Evolutionary conservation across 2,797 vertebrate genomes (phyloP).

Genomic region (Lepus oiostolus): DNA sequence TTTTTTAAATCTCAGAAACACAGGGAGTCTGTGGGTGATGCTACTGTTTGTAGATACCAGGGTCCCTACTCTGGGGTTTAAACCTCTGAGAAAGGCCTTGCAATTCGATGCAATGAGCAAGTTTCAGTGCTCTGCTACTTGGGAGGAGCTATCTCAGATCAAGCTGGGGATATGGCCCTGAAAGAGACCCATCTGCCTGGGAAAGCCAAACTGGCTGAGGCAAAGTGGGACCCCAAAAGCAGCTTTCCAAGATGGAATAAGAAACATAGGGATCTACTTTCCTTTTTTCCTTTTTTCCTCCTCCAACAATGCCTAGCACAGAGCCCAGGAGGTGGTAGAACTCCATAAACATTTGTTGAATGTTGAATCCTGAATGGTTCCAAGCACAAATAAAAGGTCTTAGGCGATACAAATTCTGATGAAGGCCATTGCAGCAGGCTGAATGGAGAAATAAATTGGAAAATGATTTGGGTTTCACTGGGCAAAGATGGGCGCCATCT

Average conservation of each 20-base stretch:
- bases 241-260: not conserved
- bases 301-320: not conserved
- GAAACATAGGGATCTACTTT: not conserved
- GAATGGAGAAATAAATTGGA: not conserved
- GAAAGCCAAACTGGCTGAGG: not conserved
- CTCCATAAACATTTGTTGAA: not conserved
- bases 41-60: not conserved
- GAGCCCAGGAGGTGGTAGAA: not conserved
- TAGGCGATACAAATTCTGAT: not conserved
- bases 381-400: not conserved
- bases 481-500: not conserved
- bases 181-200: not conserved
- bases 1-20: not conserved
- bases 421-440: not conserved
- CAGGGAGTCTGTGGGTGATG: not conserved
- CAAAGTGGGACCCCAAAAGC: not conserved
- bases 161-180: not conserved
- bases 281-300: not conserved
- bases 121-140: not conserved
- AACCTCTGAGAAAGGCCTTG: not conserved
- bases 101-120: not conserved
- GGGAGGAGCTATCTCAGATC: not conserved
- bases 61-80: not conserved
- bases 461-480: not conserved
- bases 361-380: not conserved